Evolutionary conservation across 2,797 vertebrate genomes (phyloP), one percentile per base, ranked within the genome.

Genomic region (Lepilemur ruficaudatus): DNA sequence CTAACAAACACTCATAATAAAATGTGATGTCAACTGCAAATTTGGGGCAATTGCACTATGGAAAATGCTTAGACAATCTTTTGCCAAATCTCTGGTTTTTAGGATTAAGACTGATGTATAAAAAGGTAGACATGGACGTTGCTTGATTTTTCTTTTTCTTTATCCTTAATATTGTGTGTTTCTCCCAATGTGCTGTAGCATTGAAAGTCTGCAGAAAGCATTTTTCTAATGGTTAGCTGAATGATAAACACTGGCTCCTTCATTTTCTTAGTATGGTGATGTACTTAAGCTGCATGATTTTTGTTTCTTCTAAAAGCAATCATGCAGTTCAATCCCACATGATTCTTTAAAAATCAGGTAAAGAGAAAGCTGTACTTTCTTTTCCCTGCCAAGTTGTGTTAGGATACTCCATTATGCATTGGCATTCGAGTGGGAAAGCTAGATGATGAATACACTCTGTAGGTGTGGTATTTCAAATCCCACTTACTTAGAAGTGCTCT

Each of bases 391-490:
- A 83, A 52, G 20, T 12, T 79, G n/a, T 55, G 2, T 72, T 73
- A 72, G 83, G n/a, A 55, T 94, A 86, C n/a, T 91, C 41, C 25
- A 75, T 88, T 94, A 70, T 43, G 32, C 41, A 75, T 14, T 89
- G 61, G 41, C 50, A 48, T 96, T 80, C 93, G 79, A 65, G 76
- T 81, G 30, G 41, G 52, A 89, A 76, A 67, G 18, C 13, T 80
- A 11, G 25, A 23, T 41, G 72, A 92, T 87, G 83, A 92, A 86
- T 92, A 30, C 2, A 7, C 41, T 32, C 57, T 3, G 59, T 78
- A 80, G 55, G n/a, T 79, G 72, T 87, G 72, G 43, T 22, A 55
- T 93, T 97, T 97, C 76, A 93, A 90, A 69, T 84, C 46, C 55
- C 61, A 32, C 38, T 94, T 67, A 32, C 20, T 93, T 38, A 32